phyloP scores from a whole-genome alignment of 2,888 invertebrate genomes.

The Pristionchus mayeri region DNA sequence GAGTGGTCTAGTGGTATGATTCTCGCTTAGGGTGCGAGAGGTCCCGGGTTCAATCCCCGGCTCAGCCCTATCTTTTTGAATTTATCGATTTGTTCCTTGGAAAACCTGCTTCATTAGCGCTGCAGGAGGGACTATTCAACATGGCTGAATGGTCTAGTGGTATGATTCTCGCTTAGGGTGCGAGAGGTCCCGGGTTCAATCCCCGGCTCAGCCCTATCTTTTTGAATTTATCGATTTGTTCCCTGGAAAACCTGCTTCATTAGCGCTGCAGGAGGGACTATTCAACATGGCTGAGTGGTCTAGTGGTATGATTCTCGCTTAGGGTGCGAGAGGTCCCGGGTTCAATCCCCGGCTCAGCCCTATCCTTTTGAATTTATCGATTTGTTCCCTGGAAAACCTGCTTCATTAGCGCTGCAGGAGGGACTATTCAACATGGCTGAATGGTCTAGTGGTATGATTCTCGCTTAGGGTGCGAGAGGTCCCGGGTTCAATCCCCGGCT shows the following conservation, averaged over 20 bases:
- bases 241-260: too few relatives aligned
- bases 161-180: conserved; percentile 74
- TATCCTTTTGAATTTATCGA: neutral
- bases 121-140: too few relatives aligned
- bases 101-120: too few relatives aligned
- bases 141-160: conserved; percentile 70
- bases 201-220: conserved; percentile 60
- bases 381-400: too few relatives aligned
- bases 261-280: too few relatives aligned
- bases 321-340: conserved; percentile 74
- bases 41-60: conserved; percentile 71
- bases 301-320: conserved; percentile 74
- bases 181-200: conserved; percentile 73
- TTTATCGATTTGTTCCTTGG: too few relatives aligned
- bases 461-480: conserved; percentile 74
- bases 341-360: conserved; percentile 68
- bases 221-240: too few relatives aligned
- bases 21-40: conserved; percentile 74
- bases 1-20: conserved; percentile 72
- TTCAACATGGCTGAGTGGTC: conserved; percentile 61
- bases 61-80: conserved; percentile 53
- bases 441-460: conserved; percentile 74
- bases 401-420: too few relatives aligned
- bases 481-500: conserved; percentile 73
- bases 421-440: conserved; percentile 51